Evolutionary conservation across 2,888 invertebrate species (phyloP).

Genomic region (Troides aeacus): DNA sequence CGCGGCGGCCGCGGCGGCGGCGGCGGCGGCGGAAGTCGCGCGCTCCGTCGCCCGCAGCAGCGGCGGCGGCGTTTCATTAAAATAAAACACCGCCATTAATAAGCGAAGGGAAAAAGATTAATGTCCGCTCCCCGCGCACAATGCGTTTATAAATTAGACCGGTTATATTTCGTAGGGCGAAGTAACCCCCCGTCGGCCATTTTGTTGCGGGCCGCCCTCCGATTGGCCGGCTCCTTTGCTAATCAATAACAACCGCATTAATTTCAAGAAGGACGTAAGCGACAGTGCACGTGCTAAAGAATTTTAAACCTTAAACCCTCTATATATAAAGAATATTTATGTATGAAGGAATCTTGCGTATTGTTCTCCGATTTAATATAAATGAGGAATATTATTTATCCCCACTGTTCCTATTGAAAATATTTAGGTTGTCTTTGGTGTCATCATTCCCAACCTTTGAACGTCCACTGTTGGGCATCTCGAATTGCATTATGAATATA

Average conservation of each 20-base stretch:
- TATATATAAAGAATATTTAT: no score
- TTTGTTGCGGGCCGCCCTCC: slow-evolving; percentile 49
- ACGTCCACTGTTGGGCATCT: no score
- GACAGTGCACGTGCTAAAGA: background rate
- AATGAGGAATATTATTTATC: no score
- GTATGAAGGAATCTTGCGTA: no score
- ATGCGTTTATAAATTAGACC: slow-evolving; percentile 75
- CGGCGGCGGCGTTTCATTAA: slow-evolving; percentile 61
- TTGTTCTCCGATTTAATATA: no score
- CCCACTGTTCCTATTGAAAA: no score
- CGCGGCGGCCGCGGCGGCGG: slow-evolving; percentile 42
- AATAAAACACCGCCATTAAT: slow-evolving; percentile 77
- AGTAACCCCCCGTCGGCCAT: slow-evolving; percentile 66
- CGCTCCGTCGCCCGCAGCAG: slow-evolving; percentile 43
- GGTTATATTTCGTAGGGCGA: slow-evolving; percentile 65
- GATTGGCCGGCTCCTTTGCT: slow-evolving; percentile 64
- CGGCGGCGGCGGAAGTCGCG: slow-evolving; percentile 40
- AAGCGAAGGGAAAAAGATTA: slow-evolving; percentile 75
- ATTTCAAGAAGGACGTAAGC: slow-evolving; percentile 38
- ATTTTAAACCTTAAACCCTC: slow-evolving; percentile 14
- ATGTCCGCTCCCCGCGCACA: slow-evolving; percentile 64
- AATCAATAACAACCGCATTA: slow-evolving; percentile 60
- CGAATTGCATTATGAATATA: no score
- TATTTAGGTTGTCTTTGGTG: no score
- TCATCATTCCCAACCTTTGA: no score